A percentile compares a stretch with the other conserved stretches of the same genome.
Conservation (phyloP, 2,113 vertebrate species). For the Balaeniceps rex region DNA sequence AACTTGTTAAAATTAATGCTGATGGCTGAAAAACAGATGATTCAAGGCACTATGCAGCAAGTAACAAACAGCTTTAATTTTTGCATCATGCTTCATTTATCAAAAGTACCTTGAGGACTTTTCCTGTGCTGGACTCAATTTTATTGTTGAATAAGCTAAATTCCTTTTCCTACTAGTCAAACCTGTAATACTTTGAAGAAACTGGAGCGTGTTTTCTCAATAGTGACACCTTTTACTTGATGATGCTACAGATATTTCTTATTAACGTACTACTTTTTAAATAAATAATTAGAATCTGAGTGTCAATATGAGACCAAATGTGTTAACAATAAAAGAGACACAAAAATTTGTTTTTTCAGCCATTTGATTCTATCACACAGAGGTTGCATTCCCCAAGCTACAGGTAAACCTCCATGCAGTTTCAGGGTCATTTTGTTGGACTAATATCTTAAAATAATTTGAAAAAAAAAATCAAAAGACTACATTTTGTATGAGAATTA, state of each 20-base stretch:
- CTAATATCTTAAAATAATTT: not conserved
- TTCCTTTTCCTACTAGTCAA: not conserved
- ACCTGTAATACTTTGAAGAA: not conserved
- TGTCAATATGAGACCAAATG: not conserved
- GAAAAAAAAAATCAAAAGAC: not conserved
- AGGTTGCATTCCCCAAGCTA: not conserved
- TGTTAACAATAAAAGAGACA: not conserved
- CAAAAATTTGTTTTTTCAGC: fast-evolving
- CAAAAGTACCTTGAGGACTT: not conserved
- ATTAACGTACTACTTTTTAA: not conserved
- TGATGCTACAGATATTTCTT: not conserved
- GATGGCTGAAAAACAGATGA: not conserved
- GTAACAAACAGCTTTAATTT: not conserved
- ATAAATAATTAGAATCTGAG: not conserved
- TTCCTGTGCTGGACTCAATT: not conserved
- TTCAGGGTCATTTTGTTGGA: not conserved
- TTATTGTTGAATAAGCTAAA: not conserved
- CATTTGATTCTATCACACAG: not conserved
- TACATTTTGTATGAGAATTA: not conserved
- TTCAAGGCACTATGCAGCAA: not conserved
- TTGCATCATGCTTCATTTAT: not conserved
- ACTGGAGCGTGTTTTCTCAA: not conserved
- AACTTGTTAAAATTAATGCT: not conserved
- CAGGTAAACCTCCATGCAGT: fast-evolving
- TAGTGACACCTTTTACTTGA: not conserved